Evolutionary conservation across 2,888 invertebrate genomes (phyloP).

Genomic region (Drosophila eohydei): DNA sequence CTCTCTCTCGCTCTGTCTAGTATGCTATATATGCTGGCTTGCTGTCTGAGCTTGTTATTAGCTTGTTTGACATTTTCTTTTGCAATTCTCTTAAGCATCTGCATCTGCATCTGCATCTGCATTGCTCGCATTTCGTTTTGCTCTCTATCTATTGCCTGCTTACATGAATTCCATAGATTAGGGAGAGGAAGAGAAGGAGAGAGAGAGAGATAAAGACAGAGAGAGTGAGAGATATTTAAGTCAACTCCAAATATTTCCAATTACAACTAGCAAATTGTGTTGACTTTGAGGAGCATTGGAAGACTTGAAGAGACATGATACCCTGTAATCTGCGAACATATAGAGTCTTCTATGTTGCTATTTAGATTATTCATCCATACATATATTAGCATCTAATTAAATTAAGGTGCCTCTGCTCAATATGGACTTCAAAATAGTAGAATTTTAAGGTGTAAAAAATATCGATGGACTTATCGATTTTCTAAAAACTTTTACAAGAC

Average conservation of each 20-base stretch:
- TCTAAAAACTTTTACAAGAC: not conserved
- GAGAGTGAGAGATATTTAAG: not conserved
- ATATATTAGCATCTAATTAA: not conserved
- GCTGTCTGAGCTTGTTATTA: conserved; percentile 49
- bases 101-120: conserved; percentile 6
- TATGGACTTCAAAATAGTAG: too few species aligned
- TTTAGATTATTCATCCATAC: not conserved
- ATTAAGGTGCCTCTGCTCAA: too few species aligned
- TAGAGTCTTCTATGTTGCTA: not conserved
- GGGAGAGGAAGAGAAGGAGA: not conserved
- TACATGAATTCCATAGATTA: conserved; percentile 16
- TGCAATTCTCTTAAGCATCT: conserved; percentile 40
- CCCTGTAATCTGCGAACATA: not conserved
- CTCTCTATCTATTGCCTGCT: conserved; percentile 14
- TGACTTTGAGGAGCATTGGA: not conserved
- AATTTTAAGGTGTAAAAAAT: too few species aligned
- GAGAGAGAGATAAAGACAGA: not conserved
- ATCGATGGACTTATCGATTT: too few species aligned
- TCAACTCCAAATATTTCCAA: not conserved
- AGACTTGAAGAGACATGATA: too few species aligned
- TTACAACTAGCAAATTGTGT: conserved; percentile 10
- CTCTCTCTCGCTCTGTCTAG: not conserved
- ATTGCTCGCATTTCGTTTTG: not conserved
- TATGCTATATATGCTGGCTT: not conserved
- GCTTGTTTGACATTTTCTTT: conserved; percentile 53